Conservation (phyloP, 2,888 invertebrate genomes). For the Sceliomorpha sp. region DNA sequence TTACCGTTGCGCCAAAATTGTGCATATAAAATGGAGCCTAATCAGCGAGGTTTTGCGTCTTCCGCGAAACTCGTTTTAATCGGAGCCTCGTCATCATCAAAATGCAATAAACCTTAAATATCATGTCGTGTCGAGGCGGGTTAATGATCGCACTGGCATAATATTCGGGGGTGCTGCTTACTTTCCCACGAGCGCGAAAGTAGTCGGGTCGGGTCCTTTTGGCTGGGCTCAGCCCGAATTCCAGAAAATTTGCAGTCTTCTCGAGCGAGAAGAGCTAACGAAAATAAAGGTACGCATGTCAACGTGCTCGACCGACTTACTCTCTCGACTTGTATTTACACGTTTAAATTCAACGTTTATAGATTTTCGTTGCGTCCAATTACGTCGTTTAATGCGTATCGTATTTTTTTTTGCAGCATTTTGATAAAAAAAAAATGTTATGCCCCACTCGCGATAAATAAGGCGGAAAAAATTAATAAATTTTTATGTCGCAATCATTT, state of each 20-base stretch:
- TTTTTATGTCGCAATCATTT: no score
- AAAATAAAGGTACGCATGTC: slow-evolving; percentile 35
- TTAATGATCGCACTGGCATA: slow-evolving; percentile 46
- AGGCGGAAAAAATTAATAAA: no score
- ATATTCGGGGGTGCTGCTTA: slow-evolving; percentile 43
- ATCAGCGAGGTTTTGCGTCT: slow-evolving; percentile 26
- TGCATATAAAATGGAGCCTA: slow-evolving; percentile 26
- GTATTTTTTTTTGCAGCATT: no score
- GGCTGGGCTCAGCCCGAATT: slow-evolving; percentile 38
- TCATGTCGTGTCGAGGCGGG: slow-evolving; percentile 38
- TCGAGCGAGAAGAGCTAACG: slow-evolving; percentile 22
- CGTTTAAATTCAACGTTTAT: no score
- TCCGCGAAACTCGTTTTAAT: slow-evolving; percentile 46
- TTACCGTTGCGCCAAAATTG: slow-evolving; percentile 20
- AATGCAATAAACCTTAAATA: slow-evolving; percentile 52
- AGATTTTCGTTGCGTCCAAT: no score
- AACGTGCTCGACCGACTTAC: slow-evolving; percentile 27
- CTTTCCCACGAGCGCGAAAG: slow-evolving; percentile 46
- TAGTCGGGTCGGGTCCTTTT: slow-evolving; percentile 34
- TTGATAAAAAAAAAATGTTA: no score
- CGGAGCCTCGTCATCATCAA: slow-evolving; percentile 47
- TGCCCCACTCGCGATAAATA: no score
- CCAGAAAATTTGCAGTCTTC: slow-evolving; percentile 43
- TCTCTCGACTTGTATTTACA: no score
- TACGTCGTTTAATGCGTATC: no score